These are phyloP conservation scores for Chymomyza procnemis DNA, from an alignment of 2,888 invertebrate genomes.

Conservation along the genomic window DNA sequence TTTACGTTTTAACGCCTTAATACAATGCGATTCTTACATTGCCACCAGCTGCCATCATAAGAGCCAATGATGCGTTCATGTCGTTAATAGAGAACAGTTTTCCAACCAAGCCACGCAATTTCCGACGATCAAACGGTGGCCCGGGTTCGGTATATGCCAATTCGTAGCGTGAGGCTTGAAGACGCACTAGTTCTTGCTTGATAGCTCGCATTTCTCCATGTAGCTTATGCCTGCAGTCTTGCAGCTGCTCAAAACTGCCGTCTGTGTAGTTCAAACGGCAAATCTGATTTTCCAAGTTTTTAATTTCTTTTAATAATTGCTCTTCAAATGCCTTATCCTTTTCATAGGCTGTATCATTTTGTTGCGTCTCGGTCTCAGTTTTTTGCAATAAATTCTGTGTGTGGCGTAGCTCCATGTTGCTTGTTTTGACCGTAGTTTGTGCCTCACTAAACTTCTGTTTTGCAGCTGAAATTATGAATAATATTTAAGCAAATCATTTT, in stretches of 20 bases:
- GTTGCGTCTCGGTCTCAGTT: slow-evolving; percentile 84
- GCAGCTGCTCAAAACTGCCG: slow-evolving; percentile 81
- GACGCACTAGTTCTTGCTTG: slow-evolving; percentile 73
- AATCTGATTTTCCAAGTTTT: slow-evolving; percentile 79
- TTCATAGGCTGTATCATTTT: slow-evolving; percentile 84
- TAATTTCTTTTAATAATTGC: slow-evolving; percentile 80
- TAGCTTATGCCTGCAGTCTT: slow-evolving; percentile 80
- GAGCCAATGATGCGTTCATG: slow-evolving; percentile 84
- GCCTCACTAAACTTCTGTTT: slow-evolving; percentile 87
- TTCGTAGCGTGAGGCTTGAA: slow-evolving; percentile 73
- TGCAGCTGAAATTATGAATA: slow-evolving; percentile 80
- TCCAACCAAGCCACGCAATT: slow-evolving; percentile 89
- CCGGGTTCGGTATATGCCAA: slow-evolving; percentile 90
- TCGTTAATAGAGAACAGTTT: slow-evolving; percentile 88
- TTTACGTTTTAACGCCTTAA: neutral
- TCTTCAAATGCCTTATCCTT: slow-evolving; percentile 83
- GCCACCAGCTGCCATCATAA: slow-evolving; percentile 92
- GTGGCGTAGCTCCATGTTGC: slow-evolving; percentile 86
- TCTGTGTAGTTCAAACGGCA: slow-evolving; percentile 82
- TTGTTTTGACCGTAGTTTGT: slow-evolving; percentile 88
- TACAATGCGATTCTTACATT: slow-evolving; percentile 81
- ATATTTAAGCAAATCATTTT: neutral
- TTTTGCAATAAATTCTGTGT: slow-evolving; percentile 82
- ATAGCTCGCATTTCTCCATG: slow-evolving; percentile 80
- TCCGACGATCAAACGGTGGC: slow-evolving; percentile 83